Evolutionary conservation across 2,797 vertebrate genomes (phyloP).

Genomic region (Sciurus carolinensis): DNA sequence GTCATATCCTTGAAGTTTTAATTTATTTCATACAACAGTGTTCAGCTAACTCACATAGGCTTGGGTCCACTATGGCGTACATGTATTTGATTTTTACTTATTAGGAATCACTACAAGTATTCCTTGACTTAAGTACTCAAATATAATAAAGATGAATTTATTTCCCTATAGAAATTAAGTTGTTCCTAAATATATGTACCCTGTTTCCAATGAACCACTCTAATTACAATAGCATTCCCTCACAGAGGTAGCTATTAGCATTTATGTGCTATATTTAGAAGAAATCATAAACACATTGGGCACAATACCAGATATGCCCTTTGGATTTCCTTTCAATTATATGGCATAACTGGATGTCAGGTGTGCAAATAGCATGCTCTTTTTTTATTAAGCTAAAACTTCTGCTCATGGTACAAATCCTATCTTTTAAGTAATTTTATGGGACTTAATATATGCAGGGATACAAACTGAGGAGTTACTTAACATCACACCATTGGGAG

Average conservation of each 20-base stretch:
- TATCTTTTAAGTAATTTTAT: constrained; percentile 66
- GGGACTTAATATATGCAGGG: constrained; percentile 32
- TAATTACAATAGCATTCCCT: constrained; percentile 59
- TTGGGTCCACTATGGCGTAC: neutral
- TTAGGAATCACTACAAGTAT: neutral
- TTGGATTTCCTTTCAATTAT: constrained; percentile 50
- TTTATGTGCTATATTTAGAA: constrained; percentile 57
- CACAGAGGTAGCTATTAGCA: constrained; percentile 57
- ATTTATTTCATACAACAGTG: constrained; percentile 15
- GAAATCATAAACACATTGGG: constrained; percentile 62
- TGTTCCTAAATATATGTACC: constrained; percentile 4
- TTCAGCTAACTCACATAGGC: neutral
- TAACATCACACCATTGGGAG: constrained; percentile 23
- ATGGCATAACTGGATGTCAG: neutral
- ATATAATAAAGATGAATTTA: constrained; percentile 48
- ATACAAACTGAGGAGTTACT: constrained; percentile 53
- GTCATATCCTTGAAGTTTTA: constrained; percentile 54
- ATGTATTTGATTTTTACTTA: constrained; percentile 48
- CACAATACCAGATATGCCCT: constrained; percentile 11
- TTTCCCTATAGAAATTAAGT: constrained; percentile 55
- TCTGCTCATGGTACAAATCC: constrained; percentile 38
- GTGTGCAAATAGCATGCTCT: neutral
- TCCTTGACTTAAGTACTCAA: constrained; percentile 43
- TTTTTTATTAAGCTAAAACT: constrained; percentile 69
- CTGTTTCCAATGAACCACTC: constrained; percentile 58